phyloP scores from a whole-genome alignment of 2,113 vertebrate genomes.

The Nerophis ophidion region DNA sequence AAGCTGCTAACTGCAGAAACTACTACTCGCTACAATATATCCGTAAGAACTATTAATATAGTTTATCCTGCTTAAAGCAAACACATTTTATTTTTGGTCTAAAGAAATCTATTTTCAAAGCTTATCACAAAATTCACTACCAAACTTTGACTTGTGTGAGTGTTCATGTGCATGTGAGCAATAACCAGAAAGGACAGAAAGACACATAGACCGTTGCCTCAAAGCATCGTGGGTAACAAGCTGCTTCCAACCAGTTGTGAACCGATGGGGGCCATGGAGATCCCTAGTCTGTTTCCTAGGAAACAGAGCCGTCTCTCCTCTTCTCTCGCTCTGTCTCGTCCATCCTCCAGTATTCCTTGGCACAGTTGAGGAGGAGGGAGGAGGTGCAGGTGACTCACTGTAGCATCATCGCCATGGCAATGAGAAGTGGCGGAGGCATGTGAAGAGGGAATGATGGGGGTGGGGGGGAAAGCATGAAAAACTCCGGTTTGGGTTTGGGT shows the following conservation, averaged over 20 bases:
- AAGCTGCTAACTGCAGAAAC: no score
- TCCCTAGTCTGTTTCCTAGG: constrained; percentile 71
- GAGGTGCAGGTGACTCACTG: constrained; percentile 69
- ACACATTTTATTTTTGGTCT: no score
- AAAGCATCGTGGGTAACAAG: constrained; percentile 53
- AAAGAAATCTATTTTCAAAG: neutral
- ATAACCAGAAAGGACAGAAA: constrained; percentile 28
- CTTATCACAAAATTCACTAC: constrained; percentile 9
- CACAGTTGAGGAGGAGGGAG: constrained; percentile 50
- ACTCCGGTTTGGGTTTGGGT: constrained; percentile 34
- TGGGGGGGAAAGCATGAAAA: constrained; percentile 22
- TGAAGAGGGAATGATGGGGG: constrained; percentile 19
- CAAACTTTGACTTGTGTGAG: constrained; percentile 8
- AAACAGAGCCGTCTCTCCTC: constrained; percentile 59
- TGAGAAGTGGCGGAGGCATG: constrained; percentile 44
- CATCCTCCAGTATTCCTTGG: constrained; percentile 49
- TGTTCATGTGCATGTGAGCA: constrained; percentile 12
- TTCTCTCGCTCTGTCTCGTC: constrained; percentile 25
- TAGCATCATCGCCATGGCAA: constrained; percentile 68
- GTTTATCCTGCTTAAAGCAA: neutral
- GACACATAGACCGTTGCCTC: constrained; percentile 47
- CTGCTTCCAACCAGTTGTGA: constrained; percentile 60
- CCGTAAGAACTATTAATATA: neutral
- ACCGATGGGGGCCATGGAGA: constrained; percentile 59
- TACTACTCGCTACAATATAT: no score